Percentiles rank a stretch among this genome's conserved stretches.
Evolutionary conservation across 2,888 invertebrate genomes (phyloP).

Genomic region (Yponomeuta evonymella): DNA sequence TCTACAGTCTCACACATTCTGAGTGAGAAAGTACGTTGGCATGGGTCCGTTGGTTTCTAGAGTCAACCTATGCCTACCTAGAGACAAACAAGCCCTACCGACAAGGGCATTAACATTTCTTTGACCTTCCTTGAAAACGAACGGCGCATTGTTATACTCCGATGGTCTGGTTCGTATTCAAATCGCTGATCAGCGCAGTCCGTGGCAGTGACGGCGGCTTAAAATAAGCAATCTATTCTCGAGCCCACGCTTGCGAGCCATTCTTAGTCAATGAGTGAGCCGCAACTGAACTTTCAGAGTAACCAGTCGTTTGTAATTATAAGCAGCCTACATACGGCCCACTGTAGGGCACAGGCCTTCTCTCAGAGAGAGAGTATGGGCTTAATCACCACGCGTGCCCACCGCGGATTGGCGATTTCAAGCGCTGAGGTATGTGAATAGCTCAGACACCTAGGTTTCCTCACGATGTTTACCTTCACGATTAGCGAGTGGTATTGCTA

Average conservation of each 20-base stretch:
- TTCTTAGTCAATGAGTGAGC: slow-evolving; percentile 13
- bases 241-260: slow-evolving; percentile 6
- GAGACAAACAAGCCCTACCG: background rate
- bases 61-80: background rate
- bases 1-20: too few species aligned
- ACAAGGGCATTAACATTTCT: background rate
- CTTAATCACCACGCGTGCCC: too few species aligned
- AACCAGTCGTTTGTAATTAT: background rate
- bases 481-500: too few species aligned
- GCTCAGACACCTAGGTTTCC: too few species aligned
- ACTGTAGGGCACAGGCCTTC: too few species aligned
- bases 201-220: background rate
- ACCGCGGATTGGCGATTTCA: too few species aligned
- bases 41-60: background rate
- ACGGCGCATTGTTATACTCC: background rate
- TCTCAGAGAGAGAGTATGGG: too few species aligned
- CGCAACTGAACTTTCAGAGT: background rate
- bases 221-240: slow-evolving; percentile 8
- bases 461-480: too few species aligned
- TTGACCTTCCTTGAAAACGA: background rate
- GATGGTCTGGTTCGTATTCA: background rate
- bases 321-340: too few species aligned
- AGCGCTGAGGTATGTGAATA: too few species aligned
- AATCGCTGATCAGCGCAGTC: slow-evolving; percentile 1
- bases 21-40: too few species aligned